A percentile compares a stretch with the other conserved stretches of the same genome.
phyloP scores from a whole-genome alignment of 2,113 vertebrate genomes.

The Macroglossus sobrinus region DNA sequence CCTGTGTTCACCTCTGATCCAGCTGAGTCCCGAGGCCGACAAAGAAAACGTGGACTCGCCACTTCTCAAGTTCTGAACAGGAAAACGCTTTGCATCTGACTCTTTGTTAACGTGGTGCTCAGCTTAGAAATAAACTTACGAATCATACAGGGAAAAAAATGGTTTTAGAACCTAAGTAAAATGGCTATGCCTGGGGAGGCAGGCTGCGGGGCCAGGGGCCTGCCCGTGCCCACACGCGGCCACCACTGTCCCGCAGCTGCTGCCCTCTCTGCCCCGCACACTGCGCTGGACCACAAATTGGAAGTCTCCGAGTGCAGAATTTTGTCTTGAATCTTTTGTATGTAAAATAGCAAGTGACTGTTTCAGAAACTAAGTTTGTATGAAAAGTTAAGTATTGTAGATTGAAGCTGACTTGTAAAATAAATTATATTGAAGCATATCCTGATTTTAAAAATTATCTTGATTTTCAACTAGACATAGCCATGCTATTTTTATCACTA shows the following conservation, averaged over 20 bases:
- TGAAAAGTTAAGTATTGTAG: conserved; percentile 36
- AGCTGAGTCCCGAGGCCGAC: conserved; percentile 81
- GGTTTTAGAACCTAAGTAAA: neutral
- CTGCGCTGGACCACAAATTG: fast-evolving
- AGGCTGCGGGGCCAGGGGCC: fast-evolving
- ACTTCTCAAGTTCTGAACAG: conserved; percentile 81
- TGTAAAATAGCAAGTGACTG: conserved; percentile 32
- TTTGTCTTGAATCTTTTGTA: neutral
- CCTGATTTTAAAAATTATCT: neutral
- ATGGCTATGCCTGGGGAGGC: fast-evolving
- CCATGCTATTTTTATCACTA: neutral
- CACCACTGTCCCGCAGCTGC: fast-evolving
- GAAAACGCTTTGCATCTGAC: fast-evolving
- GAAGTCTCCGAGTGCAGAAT: neutral
- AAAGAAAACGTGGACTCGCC: conserved; percentile 85
- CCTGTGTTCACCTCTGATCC: conserved; percentile 83
- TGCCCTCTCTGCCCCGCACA: fast-evolving
- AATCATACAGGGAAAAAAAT: neutral
- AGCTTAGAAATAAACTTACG: neutral
- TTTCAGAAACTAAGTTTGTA: conserved; percentile 47
- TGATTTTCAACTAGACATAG: neutral
- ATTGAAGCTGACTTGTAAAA: conserved; percentile 46
- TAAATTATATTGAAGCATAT: neutral
- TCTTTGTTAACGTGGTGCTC: neutral
- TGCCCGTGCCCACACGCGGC: fast-evolving